A percentile compares a stretch with the other conserved stretches of the same genome.
These are phyloP conservation scores for Bradypus variegatus DNA, from an alignment of 2,797 vertebrate species.

Conservation along the genomic window DNA sequence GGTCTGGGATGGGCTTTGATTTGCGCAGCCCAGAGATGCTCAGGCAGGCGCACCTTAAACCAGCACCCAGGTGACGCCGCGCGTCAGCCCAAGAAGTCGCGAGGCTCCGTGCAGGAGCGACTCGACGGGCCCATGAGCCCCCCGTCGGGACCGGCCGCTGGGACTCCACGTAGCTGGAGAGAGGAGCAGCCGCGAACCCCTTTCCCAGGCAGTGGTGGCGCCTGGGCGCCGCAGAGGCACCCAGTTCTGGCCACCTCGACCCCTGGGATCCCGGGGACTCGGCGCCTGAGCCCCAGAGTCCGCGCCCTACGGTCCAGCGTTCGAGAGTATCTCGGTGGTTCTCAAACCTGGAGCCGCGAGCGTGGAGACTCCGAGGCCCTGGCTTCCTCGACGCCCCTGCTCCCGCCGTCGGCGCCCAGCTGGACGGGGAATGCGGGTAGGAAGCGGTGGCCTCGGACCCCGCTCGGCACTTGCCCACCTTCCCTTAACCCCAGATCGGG, in stretches of 20 bases:
- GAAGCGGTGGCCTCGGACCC: background rate
- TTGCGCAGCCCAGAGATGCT: rapidly evolving
- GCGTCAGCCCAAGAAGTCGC: background rate
- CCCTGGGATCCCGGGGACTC: background rate
- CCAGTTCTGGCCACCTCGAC: background rate
- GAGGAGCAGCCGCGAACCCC: background rate
- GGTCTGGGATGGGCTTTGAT: background rate
- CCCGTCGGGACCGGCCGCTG: background rate
- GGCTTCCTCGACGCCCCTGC: background rate
- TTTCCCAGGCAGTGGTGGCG: background rate
- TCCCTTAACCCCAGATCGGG: background rate
- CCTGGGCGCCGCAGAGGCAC: background rate
- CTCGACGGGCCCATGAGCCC: background rate
- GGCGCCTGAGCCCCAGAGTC: background rate
- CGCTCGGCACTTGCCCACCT: background rate
- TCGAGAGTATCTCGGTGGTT: background rate
- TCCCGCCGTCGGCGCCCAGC: background rate
- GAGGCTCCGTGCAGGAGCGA: background rate
- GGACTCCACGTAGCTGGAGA: slow-evolving; percentile 35
- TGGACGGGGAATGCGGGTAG: background rate
- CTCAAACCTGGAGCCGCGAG: background rate
- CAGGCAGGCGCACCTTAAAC: background rate
- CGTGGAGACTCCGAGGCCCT: background rate
- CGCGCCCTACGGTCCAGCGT: background rate
- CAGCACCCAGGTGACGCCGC: background rate